Conservation (phyloP, 2,888 invertebrate species). For the Cheilosia urbana region DNA sequence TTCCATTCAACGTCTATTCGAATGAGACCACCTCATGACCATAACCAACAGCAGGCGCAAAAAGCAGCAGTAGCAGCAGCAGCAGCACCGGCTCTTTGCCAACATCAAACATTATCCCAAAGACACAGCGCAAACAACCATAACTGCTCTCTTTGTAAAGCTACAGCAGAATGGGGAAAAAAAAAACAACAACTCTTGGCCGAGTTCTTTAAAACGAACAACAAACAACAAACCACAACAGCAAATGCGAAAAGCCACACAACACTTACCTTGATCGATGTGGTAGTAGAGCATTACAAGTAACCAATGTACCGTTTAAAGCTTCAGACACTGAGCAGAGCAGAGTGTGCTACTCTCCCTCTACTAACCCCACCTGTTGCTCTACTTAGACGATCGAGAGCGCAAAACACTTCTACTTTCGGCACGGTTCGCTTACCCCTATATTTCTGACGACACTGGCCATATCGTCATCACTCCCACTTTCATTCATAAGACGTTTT, state of each 20-base stretch:
- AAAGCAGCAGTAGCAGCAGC: slow-evolving; percentile 51
- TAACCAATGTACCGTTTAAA: slow-evolving; percentile 69
- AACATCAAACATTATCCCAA: slow-evolving; percentile 61
- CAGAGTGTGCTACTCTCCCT: slow-evolving; percentile 28
- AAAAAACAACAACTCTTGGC: slow-evolving; percentile 40
- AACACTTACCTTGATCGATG: slow-evolving; percentile 3
- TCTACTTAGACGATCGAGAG: slow-evolving; percentile 38
- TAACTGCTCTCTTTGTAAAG: slow-evolving; percentile 62
- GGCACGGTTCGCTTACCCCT: slow-evolving; percentile 49
- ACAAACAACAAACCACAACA: slow-evolving; percentile 38
- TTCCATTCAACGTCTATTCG: slow-evolving; percentile 60
- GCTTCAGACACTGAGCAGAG: slow-evolving; percentile 42
- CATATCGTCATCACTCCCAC: slow-evolving; percentile 50
- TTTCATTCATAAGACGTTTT: slow-evolving; percentile 65
- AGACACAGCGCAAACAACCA: slow-evolving; percentile 54
- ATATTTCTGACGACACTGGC: slow-evolving; percentile 49
- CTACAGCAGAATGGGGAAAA: slow-evolving; percentile 2
- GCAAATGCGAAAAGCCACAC: slow-evolving; percentile 65
- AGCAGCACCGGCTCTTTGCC: slow-evolving; percentile 61
- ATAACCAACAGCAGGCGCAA: slow-evolving; percentile 21
- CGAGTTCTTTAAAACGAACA: slow-evolving; percentile 55
- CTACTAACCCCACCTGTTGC: slow-evolving; percentile 64
- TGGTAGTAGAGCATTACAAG: slow-evolving; percentile 36
- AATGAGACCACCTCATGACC: slow-evolving; percentile 34
- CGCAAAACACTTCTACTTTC: slow-evolving; percentile 64